These are phyloP conservation scores for Sebastes steindachneri DNA, from an alignment of 2,797 vertebrate genomes.

Conservation along the genomic window DNA sequence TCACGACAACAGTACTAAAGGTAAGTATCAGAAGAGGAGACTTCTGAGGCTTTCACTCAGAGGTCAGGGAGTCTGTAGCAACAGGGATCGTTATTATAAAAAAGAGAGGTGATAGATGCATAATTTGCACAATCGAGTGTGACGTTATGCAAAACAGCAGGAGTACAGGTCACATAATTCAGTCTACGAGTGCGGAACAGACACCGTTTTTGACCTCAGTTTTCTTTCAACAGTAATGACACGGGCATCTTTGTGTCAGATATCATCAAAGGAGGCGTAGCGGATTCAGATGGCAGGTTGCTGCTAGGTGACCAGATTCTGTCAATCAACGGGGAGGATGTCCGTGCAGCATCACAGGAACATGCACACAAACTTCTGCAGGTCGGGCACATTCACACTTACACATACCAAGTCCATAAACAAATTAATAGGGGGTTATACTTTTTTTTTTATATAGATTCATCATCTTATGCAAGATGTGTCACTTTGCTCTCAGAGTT, in stretches of 20 bases:
- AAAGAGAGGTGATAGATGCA: background rate
- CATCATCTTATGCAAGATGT: background rate
- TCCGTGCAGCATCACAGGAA: constrained; percentile 90
- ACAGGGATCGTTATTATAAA: background rate
- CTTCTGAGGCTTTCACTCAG: background rate
- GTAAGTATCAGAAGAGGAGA: background rate
- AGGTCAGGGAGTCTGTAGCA: background rate
- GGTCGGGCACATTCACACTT: constrained; percentile 75
- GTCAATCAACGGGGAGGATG: constrained; percentile 92
- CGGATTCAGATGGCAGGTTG: constrained; percentile 89
- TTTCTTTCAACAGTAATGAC: constrained; percentile 86
- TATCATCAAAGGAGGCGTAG: constrained; percentile 90
- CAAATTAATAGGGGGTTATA: background rate
- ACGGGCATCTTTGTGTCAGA: constrained; percentile 96
- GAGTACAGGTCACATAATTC: constrained; percentile 29
- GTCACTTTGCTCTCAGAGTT: constrained; percentile 81
- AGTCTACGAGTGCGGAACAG: constrained; percentile 11
- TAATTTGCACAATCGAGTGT: constrained; percentile 46
- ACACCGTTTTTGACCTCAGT: constrained; percentile 56
- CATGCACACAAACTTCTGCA: constrained; percentile 88
- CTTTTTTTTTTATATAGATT: background rate
- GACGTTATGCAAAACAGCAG: constrained; percentile 40
- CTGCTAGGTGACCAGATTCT: constrained; percentile 96
- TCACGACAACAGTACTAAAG: background rate
- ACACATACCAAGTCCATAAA: background rate